These are phyloP conservation scores for Callyntrura sp. DNA, from an alignment of 2,888 invertebrate genomes.

Conservation along the genomic window DNA sequence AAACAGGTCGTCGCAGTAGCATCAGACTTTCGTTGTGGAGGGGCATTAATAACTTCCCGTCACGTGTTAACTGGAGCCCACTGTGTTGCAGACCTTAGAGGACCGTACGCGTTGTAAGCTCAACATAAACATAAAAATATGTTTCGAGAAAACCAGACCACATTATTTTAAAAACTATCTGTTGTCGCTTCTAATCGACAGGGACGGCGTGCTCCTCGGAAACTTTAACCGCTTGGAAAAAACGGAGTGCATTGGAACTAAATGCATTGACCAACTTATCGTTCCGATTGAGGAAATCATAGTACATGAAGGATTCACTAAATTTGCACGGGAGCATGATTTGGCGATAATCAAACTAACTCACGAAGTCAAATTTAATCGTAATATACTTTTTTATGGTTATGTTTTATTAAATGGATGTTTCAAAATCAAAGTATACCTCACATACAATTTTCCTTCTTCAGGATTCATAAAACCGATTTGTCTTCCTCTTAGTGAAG, in stretches of 20 bases:
- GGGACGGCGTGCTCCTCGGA: slow-evolving; percentile 76
- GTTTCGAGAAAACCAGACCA: background rate
- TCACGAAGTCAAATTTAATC: too few species aligned
- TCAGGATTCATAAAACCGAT: too few species aligned
- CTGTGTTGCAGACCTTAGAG: slow-evolving; percentile 70
- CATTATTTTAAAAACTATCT: background rate
- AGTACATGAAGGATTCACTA: slow-evolving; percentile 79
- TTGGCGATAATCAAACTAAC: slow-evolving; percentile 68
- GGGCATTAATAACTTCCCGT: slow-evolving; percentile 90
- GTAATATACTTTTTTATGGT: too few species aligned
- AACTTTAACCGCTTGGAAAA: slow-evolving; percentile 67
- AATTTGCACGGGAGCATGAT: slow-evolving; percentile 78
- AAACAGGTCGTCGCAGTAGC: slow-evolving; percentile 61
- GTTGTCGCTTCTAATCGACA: too few species aligned
- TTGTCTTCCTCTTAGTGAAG: too few species aligned
- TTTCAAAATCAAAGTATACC: too few species aligned
- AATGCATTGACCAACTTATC: slow-evolving; percentile 53
- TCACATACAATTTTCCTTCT: too few species aligned
- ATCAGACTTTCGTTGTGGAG: slow-evolving; percentile 88
- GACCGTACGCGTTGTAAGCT: slow-evolving; percentile 71
- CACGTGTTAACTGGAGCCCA: slow-evolving; percentile 90
- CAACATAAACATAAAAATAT: background rate
- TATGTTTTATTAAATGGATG: too few species aligned
- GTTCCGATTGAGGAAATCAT: slow-evolving; percentile 79
- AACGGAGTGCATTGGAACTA: slow-evolving; percentile 68